phyloP scores from a whole-genome alignment of 2,797 vertebrate genomes.

The Falco biarmicus region DNA sequence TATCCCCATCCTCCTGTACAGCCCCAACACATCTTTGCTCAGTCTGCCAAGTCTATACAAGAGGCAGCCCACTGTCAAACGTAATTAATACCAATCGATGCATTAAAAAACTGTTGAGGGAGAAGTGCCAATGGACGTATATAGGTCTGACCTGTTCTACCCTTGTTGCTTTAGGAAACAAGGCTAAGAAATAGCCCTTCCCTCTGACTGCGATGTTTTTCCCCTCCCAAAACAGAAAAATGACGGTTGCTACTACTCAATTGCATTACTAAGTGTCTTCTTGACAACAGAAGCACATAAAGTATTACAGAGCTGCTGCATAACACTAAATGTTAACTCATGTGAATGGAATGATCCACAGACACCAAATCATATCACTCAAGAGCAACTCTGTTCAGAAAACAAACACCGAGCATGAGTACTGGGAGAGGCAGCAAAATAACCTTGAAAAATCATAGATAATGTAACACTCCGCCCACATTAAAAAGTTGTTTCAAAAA shows the following conservation, averaged over 20 bases:
- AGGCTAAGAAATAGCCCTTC: neutral
- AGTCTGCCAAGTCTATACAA: neutral
- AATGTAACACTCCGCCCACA: accelerated
- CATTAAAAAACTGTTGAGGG: neutral
- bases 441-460: neutral
- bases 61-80: neutral
- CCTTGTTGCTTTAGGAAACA: neutral
- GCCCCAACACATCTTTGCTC: neutral
- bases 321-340: neutral
- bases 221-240: neutral
- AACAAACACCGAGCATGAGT: neutral
- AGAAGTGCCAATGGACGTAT: neutral
- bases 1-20: neutral
- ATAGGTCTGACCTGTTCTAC: neutral
- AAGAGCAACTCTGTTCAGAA: neutral
- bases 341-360: neutral
- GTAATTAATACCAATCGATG: neutral
- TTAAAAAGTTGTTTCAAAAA: neutral
- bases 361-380: neutral
- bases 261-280: neutral
- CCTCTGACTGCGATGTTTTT: neutral
- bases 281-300: neutral
- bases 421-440: neutral
- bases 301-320: conserved; percentile 5
- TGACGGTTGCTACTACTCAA: neutral